These are phyloP conservation scores for Crambe crambe DNA, from an alignment of 37 sponge, comb jelly and placozoan genomes.

Conservation along the genomic window DNA sequence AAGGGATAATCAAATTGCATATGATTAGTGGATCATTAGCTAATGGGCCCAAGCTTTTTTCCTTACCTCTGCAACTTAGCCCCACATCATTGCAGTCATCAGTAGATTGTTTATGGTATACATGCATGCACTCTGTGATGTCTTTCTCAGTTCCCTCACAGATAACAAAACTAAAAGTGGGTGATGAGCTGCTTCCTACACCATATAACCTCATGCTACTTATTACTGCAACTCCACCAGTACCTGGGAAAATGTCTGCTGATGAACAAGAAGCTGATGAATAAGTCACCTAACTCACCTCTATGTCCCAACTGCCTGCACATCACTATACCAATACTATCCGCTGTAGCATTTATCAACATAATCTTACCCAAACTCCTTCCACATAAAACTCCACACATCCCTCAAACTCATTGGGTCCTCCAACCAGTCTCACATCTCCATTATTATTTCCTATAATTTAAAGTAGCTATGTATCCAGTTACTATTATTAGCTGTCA, in stretches of 20 bases:
- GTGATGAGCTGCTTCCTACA: neutral
- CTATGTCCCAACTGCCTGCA: constrained; percentile 31
- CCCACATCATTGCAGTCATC: neutral
- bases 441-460: constrained; percentile 23
- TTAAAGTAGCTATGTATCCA: too few relatives aligned
- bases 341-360: neutral
- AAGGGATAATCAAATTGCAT: too few relatives aligned
- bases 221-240: neutral
- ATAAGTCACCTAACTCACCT: neutral
- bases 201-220: neutral
- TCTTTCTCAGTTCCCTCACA: neutral
- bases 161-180: neutral
- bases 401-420: neutral
- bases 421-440: constrained; percentile 11
- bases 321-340: constrained; percentile 23
- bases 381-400: constrained; percentile 23
- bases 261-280: neutral
- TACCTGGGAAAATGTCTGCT: neutral
- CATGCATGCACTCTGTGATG: neutral
- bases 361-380: constrained; percentile 35
- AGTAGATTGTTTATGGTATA: neutral
- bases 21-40: too few relatives aligned
- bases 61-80: neutral
- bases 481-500: too few relatives aligned
- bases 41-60: neutral